A percentile compares a stretch with the other conserved stretches of the same genome.
Evolutionary conservation across 2,888 invertebrate genomes (phyloP).

Genomic region (Ophion ellenae): DNA sequence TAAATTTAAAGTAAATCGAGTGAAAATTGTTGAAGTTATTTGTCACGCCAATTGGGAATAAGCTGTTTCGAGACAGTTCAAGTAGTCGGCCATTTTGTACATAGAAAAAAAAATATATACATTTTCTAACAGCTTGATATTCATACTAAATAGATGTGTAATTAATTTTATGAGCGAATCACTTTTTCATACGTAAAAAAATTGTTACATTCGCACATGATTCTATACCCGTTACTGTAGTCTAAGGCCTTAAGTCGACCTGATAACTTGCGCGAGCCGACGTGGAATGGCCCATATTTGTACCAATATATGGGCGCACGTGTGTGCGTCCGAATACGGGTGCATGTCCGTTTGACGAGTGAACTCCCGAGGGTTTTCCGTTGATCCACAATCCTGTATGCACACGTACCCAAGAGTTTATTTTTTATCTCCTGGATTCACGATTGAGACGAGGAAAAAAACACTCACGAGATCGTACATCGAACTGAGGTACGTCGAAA

Average conservation of each 20-base stretch:
- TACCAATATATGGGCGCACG: background rate
- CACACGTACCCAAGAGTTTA: background rate
- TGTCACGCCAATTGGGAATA: too few relatives aligned
- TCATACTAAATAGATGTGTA: too few relatives aligned
- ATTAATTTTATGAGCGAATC: too few relatives aligned
- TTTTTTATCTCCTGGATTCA: conserved; percentile 13
- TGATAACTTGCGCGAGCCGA: background rate
- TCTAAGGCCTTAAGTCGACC: background rate
- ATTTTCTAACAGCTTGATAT: too few relatives aligned
- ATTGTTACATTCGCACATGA: too few relatives aligned
- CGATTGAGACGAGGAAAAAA: conserved; percentile 18
- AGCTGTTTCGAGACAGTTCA: too few relatives aligned
- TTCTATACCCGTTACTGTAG: too few relatives aligned
- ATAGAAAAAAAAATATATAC: too few relatives aligned
- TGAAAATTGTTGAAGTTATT: too few relatives aligned
- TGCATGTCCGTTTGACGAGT: conserved; percentile 35
- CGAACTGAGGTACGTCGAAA: background rate
- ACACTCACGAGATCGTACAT: conserved; percentile 18
- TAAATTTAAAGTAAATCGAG: too few relatives aligned
- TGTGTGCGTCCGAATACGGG: conserved; percentile 5
- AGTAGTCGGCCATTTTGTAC: too few relatives aligned
- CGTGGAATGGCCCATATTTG: conserved; percentile 15
- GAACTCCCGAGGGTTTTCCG: conserved; percentile 44
- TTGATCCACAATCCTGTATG: conserved; percentile 49
- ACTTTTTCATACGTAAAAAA: too few relatives aligned